Evolutionary conservation across 92 coral and sea anemone species (phyloP).

Genomic region (Metridium senile): DNA sequence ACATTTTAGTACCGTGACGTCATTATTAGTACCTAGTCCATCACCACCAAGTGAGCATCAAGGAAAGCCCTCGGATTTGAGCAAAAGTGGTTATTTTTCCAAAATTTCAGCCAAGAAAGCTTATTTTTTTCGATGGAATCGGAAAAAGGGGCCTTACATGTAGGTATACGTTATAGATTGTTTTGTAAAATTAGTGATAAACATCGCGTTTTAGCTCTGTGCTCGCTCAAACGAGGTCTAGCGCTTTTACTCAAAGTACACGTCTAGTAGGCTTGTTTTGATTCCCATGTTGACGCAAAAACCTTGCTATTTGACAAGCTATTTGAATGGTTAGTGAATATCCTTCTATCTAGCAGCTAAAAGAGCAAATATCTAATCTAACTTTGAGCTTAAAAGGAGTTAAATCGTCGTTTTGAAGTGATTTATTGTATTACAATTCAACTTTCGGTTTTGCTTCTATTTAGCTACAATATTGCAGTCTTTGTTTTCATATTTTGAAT

Average conservation of each 20-base stretch:
- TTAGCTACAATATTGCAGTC: no score
- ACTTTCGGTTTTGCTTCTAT: no score
- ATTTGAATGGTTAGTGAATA: no score
- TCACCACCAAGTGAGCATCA: background rate
- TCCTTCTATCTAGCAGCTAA: background rate
- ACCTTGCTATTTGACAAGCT: no score
- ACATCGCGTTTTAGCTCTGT: no score
- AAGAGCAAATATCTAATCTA: background rate
- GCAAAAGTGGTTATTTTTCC: background rate
- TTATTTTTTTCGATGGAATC: background rate
- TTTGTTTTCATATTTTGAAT: background rate
- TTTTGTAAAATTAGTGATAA: background rate
- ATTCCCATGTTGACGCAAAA: no score
- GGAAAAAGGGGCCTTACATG: background rate
- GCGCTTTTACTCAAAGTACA: no score
- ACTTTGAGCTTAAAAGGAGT: background rate
- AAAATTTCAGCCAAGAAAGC: background rate
- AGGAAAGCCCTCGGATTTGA: background rate
- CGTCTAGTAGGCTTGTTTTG: no score
- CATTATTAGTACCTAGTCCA: conserved; percentile 13
- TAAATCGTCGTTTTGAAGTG: no score
- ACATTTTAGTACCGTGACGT: background rate
- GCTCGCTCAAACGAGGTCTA: no score
- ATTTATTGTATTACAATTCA: no score
- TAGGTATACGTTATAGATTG: background rate